These are phyloP conservation scores for Reinhardtius hippoglossoides DNA, from an alignment of 2,113 vertebrate species.

Conservation along the genomic window DNA sequence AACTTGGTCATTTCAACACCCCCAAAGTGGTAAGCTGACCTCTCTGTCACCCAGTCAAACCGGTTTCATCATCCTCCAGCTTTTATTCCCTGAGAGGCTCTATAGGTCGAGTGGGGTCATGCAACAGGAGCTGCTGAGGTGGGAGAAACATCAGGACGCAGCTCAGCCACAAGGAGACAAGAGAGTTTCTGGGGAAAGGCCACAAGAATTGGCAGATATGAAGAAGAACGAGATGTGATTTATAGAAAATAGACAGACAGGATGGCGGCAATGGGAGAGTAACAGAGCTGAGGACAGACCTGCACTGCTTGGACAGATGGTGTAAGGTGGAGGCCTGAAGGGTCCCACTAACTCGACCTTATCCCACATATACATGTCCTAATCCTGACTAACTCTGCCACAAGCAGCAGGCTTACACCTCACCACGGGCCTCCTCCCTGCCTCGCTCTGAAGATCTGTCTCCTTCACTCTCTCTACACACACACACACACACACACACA, in stretches of 20 bases:
- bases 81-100: slow-evolving; percentile 46
- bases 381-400: slow-evolving; percentile 78
- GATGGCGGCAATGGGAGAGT: slow-evolving; percentile 34
- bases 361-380: slow-evolving; percentile 81
- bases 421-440: slow-evolving; percentile 27
- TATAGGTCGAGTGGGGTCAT: slow-evolving; percentile 36
- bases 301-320: slow-evolving; percentile 71
- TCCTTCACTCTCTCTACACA: slow-evolving; percentile 65
- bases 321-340: slow-evolving; percentile 54
- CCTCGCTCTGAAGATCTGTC: slow-evolving; percentile 14
- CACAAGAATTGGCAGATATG: neutral
- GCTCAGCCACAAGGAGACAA: neutral
- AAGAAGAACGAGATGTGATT: neutral
- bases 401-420: slow-evolving; percentile 75
- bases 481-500: slow-evolving; percentile 39
- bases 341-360: slow-evolving; percentile 61
- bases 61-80: slow-evolving; percentile 35
- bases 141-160: slow-evolving; percentile 14
- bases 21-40: slow-evolving; percentile 37
- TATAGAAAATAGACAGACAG: neutral
- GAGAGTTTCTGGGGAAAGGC: neutral
- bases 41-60: slow-evolving; percentile 38
- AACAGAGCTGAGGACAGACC: slow-evolving; percentile 41
- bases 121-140: neutral
- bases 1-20: no score